Conservation (phyloP, 2,888 invertebrate genomes). For the Aelia acuminata region DNA sequence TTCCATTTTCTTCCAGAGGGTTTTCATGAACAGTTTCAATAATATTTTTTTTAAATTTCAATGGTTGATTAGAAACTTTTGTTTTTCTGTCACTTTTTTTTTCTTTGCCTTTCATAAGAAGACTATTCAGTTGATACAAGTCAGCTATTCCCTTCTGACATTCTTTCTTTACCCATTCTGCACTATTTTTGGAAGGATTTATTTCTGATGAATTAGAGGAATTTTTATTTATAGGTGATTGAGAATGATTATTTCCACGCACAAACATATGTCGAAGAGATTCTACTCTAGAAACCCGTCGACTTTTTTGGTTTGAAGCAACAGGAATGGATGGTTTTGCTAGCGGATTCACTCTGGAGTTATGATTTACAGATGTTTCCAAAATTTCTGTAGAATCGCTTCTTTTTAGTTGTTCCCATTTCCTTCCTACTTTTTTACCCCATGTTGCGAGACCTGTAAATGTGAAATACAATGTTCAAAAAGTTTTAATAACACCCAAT, state of each 20-base stretch:
- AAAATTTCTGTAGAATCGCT: slow-evolving; percentile 74
- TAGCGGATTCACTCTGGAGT: slow-evolving; percentile 53
- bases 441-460: slow-evolving; percentile 74
- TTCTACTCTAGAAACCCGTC: slow-evolving; percentile 72
- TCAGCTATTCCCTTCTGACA: slow-evolving; percentile 68
- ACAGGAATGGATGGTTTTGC: slow-evolving; percentile 63
- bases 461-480: background rate
- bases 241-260: slow-evolving; percentile 67
- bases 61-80: slow-evolving; percentile 62
- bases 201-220: slow-evolving; percentile 66
- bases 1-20: slow-evolving; percentile 69
- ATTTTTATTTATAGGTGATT: slow-evolving; percentile 65
- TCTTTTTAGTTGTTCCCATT: slow-evolving; percentile 75
- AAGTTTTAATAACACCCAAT: background rate
- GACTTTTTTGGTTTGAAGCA: slow-evolving; percentile 64
- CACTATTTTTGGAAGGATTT: slow-evolving; percentile 65
- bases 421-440: slow-evolving; percentile 75
- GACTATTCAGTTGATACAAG: slow-evolving; percentile 67
- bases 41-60: slow-evolving; percentile 62
- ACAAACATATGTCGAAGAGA: slow-evolving; percentile 73
- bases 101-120: slow-evolving; percentile 65
- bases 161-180: slow-evolving; percentile 67
- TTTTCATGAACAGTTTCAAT: slow-evolving; percentile 68
- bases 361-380: slow-evolving; percentile 62
- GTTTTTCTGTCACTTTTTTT: slow-evolving; percentile 66